A percentile compares a stretch with the other conserved stretches of the same genome.
Evolutionary conservation across 2,888 invertebrate genomes (phyloP).

Genomic region (Tanypteryx hageni): DNA sequence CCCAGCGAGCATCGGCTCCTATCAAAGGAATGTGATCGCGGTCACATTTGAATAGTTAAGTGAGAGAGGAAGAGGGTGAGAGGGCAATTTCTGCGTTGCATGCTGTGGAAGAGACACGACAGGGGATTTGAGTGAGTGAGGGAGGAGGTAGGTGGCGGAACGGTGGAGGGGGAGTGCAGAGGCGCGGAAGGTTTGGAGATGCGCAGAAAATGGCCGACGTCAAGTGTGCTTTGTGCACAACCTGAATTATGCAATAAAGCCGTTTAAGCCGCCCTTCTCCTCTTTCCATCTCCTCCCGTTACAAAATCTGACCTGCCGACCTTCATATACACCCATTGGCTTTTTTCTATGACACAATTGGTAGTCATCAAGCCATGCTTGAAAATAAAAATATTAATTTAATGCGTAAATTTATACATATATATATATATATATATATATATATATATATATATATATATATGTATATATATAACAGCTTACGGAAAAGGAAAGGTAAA

Average conservation of each 20-base stretch:
- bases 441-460: too few species aligned
- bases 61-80: background rate
- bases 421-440: too few species aligned
- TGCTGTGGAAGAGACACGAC: background rate
- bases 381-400: too few species aligned
- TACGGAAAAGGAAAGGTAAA: too few species aligned
- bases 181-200: background rate
- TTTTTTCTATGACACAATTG: too few species aligned
- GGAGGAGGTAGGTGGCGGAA: too few species aligned
- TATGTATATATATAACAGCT: too few species aligned
- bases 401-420: too few species aligned
- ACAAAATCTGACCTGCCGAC: background rate
- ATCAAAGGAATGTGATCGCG: conserved; percentile 37
- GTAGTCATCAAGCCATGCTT: too few species aligned
- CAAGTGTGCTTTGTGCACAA: background rate
- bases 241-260: conserved; percentile 29
- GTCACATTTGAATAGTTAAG: conserved; percentile 34
- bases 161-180: too few species aligned
- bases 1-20: background rate
- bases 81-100: background rate
- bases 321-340: too few species aligned
- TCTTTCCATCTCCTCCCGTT: background rate
- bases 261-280: background rate
- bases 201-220: conserved; percentile 18
- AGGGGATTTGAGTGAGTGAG: too few species aligned